These are phyloP conservation scores for Lysandra bellargus DNA, from an alignment of 2,888 invertebrate genomes.

Conservation along the genomic window DNA sequence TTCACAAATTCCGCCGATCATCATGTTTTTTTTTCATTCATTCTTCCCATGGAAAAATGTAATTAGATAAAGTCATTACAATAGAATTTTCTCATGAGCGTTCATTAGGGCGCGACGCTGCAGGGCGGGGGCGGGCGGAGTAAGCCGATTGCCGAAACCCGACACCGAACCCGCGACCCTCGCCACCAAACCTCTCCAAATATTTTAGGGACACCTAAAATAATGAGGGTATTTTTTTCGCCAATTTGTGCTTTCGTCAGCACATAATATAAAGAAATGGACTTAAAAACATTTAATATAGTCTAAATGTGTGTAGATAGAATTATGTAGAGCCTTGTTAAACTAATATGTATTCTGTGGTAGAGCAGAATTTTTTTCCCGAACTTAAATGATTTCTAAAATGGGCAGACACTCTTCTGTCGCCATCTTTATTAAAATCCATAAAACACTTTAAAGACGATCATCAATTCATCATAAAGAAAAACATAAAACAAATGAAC, in stretches of 20 bases:
- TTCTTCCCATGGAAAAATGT: not conserved
- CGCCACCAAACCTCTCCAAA: constrained; percentile 41
- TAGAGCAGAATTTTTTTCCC: not conserved
- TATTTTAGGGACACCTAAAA: constrained; percentile 34
- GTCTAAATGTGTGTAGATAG: not conserved
- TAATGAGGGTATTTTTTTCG: constrained; percentile 25
- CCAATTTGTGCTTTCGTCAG: not conserved
- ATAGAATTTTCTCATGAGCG: constrained; percentile 45
- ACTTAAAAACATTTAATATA: not conserved
- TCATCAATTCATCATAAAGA: not conserved
- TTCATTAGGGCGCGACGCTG: constrained; percentile 63
- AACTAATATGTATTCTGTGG: not conserved
- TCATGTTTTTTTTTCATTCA: not conserved
- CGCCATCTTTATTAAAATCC: not conserved
- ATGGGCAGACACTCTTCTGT: not conserved
- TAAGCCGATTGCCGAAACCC: constrained; percentile 73
- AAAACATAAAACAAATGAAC: not conserved
- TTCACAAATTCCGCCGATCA: not conserved
- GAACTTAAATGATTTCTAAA: not conserved
- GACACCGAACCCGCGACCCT: constrained; percentile 67
- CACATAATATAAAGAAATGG: not conserved
- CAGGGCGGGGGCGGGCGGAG: constrained; percentile 57
- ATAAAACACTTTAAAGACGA: not conserved
- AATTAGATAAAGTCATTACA: constrained; percentile 17
- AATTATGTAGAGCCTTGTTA: not conserved